Base-by-base conservation (phyloP, 2,797 vertebrate species). In the Notolepis coatsorum region DNA sequence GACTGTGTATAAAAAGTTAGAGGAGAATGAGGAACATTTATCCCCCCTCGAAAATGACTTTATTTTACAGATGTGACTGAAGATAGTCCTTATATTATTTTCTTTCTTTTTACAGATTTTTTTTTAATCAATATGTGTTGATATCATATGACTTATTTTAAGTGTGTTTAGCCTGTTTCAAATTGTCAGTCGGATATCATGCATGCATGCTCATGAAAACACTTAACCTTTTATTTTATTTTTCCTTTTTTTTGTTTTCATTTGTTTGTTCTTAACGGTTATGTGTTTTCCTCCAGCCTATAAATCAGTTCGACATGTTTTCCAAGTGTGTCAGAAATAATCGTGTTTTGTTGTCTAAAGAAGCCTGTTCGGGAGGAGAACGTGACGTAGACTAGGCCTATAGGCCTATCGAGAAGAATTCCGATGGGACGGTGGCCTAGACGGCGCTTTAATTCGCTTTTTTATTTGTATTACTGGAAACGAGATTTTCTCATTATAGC, bases 81-180 rank as follows among this genome's bases (percentile, higher is more conserved):
- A 89, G 68, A 77, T 75, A 88, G 89, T 90, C 90, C 92, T 92
- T 85, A 93, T 93, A 89, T 93, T 73, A 75, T 70, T 73, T 79
- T 65, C 53, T 68, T 75, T 54, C 47, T 60, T 71, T n/a, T 61
- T 47, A 33, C 39, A 76, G 45, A 48, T 62, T 52, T 65, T 68
- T 27, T 51, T 54, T 62, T 55, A 47, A 61, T n/a, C n/a, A 41
- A 55, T 50, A 39, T 55, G 8, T 50, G 70, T 76, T 73, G 72
- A 65, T 75, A 65, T n/a, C n/a, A n/a, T n/a, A n/a, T n/a, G n/a
- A n/a, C n/a, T 53, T 72, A 68, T 73, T 75, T 76, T 58, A 80
- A 88, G 73, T 67, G 71, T 89, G 80, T 91, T 77, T 47, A 72
- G 71, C 68, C 71, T 79, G 56, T 43, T 80, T 68, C 13, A 68